A percentile compares a stretch with the other conserved stretches of the same genome.
Conservation (phyloP, 2,888 invertebrate genomes). For the Tridacna crocea region DNA sequence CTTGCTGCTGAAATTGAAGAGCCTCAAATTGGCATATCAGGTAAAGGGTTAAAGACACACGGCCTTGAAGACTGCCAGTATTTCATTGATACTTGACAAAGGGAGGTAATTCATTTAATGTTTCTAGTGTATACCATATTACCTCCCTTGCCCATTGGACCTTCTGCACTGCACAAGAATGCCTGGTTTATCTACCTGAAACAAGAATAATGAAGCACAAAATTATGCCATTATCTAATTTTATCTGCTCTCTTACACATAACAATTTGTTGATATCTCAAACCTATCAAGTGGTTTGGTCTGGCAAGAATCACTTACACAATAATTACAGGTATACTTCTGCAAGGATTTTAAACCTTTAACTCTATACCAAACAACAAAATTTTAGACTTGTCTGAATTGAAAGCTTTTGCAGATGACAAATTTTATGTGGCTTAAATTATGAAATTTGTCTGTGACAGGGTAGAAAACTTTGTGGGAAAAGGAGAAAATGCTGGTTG, state of each 20-base stretch:
- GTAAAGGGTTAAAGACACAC: too few relatives aligned
- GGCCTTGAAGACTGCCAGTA: too few relatives aligned
- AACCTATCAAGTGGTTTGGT: conserved; percentile 7
- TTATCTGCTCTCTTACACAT: conserved; percentile 15
- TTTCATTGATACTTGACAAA: too few relatives aligned
- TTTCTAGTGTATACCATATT: neutral
- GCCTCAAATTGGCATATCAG: too few relatives aligned
- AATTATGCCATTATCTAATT: conserved; percentile 16
- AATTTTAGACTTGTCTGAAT: too few relatives aligned
- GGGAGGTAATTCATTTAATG: neutral
- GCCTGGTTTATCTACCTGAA: neutral
- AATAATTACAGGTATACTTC: conserved; percentile 7
- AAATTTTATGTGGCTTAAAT: too few relatives aligned
- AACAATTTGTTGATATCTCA: conserved; percentile 28
- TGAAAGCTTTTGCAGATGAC: too few relatives aligned
- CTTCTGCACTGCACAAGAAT: neutral
- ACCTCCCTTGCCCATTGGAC: neutral
- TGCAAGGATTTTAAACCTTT: neutral
- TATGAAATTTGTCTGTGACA: too few relatives aligned
- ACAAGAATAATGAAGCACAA: conserved; percentile 15
- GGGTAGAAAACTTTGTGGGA: too few relatives aligned
- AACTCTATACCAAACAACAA: too few relatives aligned
- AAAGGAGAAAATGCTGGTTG: neutral
- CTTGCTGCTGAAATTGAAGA: too few relatives aligned
- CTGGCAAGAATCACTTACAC: conserved; percentile 14